Percentiles rank a stretch among this genome's conserved stretches.
These are phyloP conservation scores for Sebastes diploproa DNA, from an alignment of 2,797 vertebrate species.

Conservation along the genomic window DNA sequence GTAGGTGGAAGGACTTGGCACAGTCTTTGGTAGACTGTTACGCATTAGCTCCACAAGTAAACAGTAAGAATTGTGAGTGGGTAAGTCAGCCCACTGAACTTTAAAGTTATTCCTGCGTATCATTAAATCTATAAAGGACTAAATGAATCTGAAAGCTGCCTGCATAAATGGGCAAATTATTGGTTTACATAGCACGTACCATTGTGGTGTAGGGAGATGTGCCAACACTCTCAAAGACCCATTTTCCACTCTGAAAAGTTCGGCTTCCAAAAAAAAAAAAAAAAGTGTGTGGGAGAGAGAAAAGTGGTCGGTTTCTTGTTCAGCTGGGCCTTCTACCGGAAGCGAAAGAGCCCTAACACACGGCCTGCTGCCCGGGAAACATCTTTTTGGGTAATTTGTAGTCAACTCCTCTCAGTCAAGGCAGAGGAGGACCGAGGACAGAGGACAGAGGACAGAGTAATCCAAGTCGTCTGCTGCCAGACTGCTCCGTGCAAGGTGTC, in stretches of 20 bases:
- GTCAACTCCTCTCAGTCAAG: slow-evolving; percentile 53
- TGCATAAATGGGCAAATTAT: slow-evolving; percentile 79
- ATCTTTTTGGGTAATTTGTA: slow-evolving; percentile 44
- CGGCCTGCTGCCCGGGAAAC: slow-evolving; percentile 74
- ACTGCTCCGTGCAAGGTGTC: slow-evolving; percentile 58
- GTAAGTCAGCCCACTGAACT: slow-evolving; percentile 18
- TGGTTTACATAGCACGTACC: slow-evolving; percentile 87
- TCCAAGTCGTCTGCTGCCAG: slow-evolving; percentile 61
- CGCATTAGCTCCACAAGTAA: slow-evolving; percentile 15
- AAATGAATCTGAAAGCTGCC: slow-evolving; percentile 61
- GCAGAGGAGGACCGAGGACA: slow-evolving; percentile 6
- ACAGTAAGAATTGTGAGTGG: slow-evolving; percentile 1
- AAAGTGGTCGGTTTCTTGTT: slow-evolving; percentile 72
- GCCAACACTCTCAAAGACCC: slow-evolving; percentile 86
- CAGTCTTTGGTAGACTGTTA: slow-evolving; percentile 28
- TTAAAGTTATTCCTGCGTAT: slow-evolving; percentile 19
- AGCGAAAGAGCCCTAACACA: slow-evolving; percentile 76
- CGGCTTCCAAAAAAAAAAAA: slow-evolving; percentile 75
- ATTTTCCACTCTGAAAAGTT: slow-evolving; percentile 86
- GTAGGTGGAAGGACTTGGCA: slow-evolving; percentile 57
- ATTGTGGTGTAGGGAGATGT: slow-evolving; percentile 84
- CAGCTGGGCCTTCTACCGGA: slow-evolving; percentile 78
- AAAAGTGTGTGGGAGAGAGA: slow-evolving; percentile 65
- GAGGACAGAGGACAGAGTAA: slow-evolving; percentile 38
- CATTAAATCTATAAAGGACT: slow-evolving; percentile 56